Evolutionary conservation across 2,888 invertebrate genomes (phyloP), one percentile per base, ranked within the genome.

Genomic region (Phaonia tiefii): DNA sequence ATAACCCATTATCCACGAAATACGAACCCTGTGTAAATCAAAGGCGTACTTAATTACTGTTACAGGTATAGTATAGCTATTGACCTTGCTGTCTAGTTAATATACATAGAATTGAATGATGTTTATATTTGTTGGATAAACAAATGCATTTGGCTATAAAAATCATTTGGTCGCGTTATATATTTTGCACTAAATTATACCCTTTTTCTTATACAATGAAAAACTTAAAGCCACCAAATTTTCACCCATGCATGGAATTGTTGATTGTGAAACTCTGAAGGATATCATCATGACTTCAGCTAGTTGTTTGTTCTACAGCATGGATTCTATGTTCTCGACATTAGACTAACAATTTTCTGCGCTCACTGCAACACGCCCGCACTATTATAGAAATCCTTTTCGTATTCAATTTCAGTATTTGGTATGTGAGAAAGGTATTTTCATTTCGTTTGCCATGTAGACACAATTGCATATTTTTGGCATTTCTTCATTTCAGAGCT

Each of bases 391-490:
- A 17, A 26, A 26, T 11, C 39, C 42, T 10, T 20, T 11, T 5
- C 15, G 31, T 20, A 60, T 60, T 60, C 60, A 60, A 63, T 63
- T 42, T 42, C 63, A 10, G 63, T 63, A 39, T 63, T 63, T 42
- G 63, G 63, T 63, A 63, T 63, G 42, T 63, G 63, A 42, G 63
- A 20, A 63, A 63, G 42, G 20, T 63, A 63, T 63, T 63, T 63
- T 42, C 63, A 42, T 63, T 60, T 63, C 42, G 63, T 63, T 63
- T 63, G 63, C 39, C 42, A 63, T 63, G 63, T 22, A 63, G 63
- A 63, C 63, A 39, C 42, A 63, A 63, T 63, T 63, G 63, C 63
- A 63, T 63, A 63, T 63, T 63, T 63, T 63, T 63, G 63, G 63
- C 42, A 63, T 63, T 63, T 63, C 63, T 63, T 63, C 39, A 63